Evolutionary conservation across 2,797 vertebrate genomes (phyloP), one percentile per base, ranked within the genome.

Genomic region (Saxicola maurus): DNA sequence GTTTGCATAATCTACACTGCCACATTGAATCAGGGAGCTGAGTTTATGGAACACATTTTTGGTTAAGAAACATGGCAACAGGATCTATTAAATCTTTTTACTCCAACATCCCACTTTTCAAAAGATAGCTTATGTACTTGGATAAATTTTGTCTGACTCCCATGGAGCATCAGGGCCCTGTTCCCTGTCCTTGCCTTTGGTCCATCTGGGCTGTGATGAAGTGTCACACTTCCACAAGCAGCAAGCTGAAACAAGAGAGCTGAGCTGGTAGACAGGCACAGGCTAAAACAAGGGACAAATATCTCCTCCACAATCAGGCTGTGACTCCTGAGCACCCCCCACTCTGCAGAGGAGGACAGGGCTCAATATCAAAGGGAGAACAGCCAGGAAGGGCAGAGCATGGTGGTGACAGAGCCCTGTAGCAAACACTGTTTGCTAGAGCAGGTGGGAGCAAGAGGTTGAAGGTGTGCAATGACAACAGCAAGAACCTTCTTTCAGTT

Each of bases 11-110:
- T 61, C 27, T 79, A 62, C 53, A 42, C 56, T 64, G 28, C 49
- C 49, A 53, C 69, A 10, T 3, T 48, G 57, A 81, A 37, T 76
- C 35, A 21, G 67, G 38, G 27, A 52, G 49, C n/a, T 59, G 69
- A 74, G 37, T 33, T 73, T 62, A 62, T 12, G 8, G 37, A 73
- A 64, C 23, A 14, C 5, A 19, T 57, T 75, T 90, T 74, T 45
- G 48, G 15, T 86, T 87, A 86, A 79, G 64, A 86, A 92, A 73
- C 40, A 53, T 74, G 86, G 74, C 69, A 91, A 87, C 56, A 83
- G 62, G 82, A 86, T 89, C 69, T 62, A 35, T 53, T 66, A 30
- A 81, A 27, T 61, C 13, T 24, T 82, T 85, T 66, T 43, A 55
- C 25, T 18, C 30, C n/a, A 55, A 20, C 31, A 46, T 57, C 27